Percentiles rank a stretch among this genome's conserved stretches.
phyloP scores from a whole-genome alignment of 2,113 vertebrate genomes.

The Mionectes macconnelli region DNA sequence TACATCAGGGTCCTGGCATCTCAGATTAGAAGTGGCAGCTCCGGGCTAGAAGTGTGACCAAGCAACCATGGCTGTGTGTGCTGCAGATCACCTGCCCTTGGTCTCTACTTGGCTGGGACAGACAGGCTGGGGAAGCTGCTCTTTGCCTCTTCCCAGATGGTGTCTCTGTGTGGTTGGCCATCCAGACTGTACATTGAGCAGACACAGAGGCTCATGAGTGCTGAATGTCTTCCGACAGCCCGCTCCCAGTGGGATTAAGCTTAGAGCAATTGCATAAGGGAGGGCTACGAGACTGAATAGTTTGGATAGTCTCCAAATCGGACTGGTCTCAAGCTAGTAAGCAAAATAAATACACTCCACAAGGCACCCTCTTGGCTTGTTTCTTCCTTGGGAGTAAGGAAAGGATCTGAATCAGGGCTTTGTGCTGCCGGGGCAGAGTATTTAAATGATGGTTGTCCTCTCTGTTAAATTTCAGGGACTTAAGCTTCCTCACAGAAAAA shows the following conservation, averaged over 20 bases:
- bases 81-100: not conserved
- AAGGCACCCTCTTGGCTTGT: not conserved
- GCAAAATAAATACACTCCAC: not conserved
- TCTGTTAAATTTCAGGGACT: not conserved
- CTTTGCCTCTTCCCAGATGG: not conserved
- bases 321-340: not conserved
- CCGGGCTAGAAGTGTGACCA: not conserved
- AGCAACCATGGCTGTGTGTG: not conserved
- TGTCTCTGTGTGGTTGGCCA: not conserved
- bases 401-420: not conserved
- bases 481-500: not conserved
- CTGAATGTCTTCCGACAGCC: not conserved
- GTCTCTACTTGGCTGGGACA: not conserved
- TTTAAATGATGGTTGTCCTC: not conserved
- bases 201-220: not conserved
- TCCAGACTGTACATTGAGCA: not conserved
- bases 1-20: not conserved
- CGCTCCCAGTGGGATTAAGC: not conserved
- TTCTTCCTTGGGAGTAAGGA: not conserved
- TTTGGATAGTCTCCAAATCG: conserved; percentile 24
- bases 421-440: not conserved
- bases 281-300: not conserved
- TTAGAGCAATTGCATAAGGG: conserved; percentile 8
- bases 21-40: not conserved
- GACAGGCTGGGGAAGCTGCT: not conserved